Evolutionary conservation across 30 jellyfish, hydroid and myxozoan species (phyloP), one percentile per base, ranked within the genome.

Genomic region (Aurelia sp.): DNA sequence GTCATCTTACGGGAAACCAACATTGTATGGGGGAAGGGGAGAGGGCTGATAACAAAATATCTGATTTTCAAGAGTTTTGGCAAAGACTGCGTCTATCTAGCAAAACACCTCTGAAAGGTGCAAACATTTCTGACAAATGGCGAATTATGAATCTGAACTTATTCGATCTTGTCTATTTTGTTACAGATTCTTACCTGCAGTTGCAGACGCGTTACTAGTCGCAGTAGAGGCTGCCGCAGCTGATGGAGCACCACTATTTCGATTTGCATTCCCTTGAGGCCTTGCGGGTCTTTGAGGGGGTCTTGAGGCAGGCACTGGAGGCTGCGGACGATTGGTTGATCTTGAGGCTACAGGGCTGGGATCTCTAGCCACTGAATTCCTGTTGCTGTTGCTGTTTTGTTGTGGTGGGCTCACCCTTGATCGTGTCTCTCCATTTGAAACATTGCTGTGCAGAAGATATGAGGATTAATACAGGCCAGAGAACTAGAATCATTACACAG

Each of bases 351-450:
- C 70, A 6, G 89, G 79, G 58, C 79, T 78, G 52, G 52, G 37
- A 23, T 78, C 71, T 51, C 65, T 40, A 8, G 71, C 71, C 23
- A 30, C 11, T 18, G 89, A 78, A 13, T 66, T 65, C 47, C 85
- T 65, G 41, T 20, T 74, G 48, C 77, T 65, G 74, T 58, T 75
- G 74, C 74, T 17, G 55, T 40, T 62, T 50, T 80, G 18, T 40
- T 63, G 79, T 19, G 86, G 66, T 30, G 81, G 74, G 57, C 57
- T 84, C 17, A 66, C 67, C 30, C 87, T 30, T 4, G 74, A n/a
- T 20, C 75, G 40, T 15, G 82, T 60, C 19, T 61, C 78, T 3
- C 93, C 93, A 71, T 73, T 84, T 17, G 60, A 18, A 17, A 65
- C 73, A 33, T 65, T 53, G 17, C 87, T 73, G 61, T 58, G 4